Conservation (phyloP, 2,797 vertebrate species). For the Amniataba percoides region DNA sequence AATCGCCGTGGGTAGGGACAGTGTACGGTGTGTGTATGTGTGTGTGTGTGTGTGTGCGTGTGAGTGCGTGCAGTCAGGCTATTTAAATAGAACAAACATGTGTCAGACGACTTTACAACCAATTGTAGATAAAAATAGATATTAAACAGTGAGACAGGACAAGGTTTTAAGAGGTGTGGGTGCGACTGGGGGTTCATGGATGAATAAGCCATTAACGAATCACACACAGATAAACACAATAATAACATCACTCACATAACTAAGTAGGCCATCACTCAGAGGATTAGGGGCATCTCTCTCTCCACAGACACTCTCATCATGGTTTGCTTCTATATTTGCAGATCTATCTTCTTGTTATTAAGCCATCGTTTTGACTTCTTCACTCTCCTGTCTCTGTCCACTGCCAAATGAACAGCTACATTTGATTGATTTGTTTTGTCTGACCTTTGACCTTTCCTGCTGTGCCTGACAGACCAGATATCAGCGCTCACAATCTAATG, state of each 20-base stretch:
- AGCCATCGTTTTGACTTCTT: not conserved
- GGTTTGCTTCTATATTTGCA: not conserved
- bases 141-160: constrained; percentile 4
- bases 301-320: not conserved
- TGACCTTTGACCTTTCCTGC: constrained; percentile 10
- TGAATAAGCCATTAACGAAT: constrained; percentile 66
- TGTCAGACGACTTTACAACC: constrained; percentile 49
- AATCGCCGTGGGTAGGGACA: constrained; percentile 28
- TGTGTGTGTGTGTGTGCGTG: constrained; percentile 19
- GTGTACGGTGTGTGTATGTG: constrained; percentile 6
- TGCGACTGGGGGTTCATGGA: constrained; percentile 49
- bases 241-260: constrained; percentile 39
- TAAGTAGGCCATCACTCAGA: constrained; percentile 66
- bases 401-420: not conserved
- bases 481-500: not conserved
- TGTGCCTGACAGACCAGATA: not conserved
- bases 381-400: not conserved
- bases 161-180: constrained; percentile 29
- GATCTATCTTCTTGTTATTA: not conserved
- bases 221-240: constrained; percentile 58
- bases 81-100: constrained; percentile 66
- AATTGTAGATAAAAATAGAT: constrained; percentile 61
- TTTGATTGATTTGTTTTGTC: not conserved
- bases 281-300: constrained; percentile 45
- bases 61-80: constrained; percentile 22